Evolutionary conservation across 2,888 invertebrate genomes (phyloP).

Genomic region (Seira sanloemensis): DNA sequence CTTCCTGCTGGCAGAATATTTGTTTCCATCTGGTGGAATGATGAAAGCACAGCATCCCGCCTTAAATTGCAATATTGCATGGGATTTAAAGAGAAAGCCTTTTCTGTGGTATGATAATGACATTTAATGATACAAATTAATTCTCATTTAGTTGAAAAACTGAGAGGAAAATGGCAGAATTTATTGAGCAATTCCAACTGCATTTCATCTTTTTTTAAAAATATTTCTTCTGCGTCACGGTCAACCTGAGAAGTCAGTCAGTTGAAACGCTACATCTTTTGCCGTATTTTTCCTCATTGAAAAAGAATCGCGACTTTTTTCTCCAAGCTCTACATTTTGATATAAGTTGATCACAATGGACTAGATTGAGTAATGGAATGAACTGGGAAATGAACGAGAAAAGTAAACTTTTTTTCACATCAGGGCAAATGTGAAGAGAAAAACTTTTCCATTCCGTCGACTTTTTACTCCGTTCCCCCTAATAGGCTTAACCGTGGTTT

Average conservation of each 20-base stretch:
- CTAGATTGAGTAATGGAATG: conserved; percentile 8
- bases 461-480: too few relatives aligned
- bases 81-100: not conserved
- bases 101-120: conserved; percentile 4
- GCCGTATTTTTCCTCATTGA: not conserved
- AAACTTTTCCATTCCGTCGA: conserved; percentile 3
- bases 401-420: conserved; percentile 12
- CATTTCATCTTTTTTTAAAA: not conserved
- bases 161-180: not conserved
- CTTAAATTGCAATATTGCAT: not conserved
- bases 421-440: not conserved
- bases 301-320: too few relatives aligned
- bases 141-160: conserved; percentile 3
- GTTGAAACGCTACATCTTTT: not conserved
- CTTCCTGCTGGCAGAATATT: conserved; percentile 13
- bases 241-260: not conserved
- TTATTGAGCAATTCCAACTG: not conserved
- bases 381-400: conserved; percentile 13
- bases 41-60: not conserved
- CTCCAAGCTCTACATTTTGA: not conserved
- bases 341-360: not conserved
- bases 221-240: not conserved
- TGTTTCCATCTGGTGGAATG: conserved; percentile 12
- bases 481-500: conserved; percentile 6
- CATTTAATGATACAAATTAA: conserved; percentile 8